Conservation (phyloP, 1,140 invertebrate genomes). For the Ips typographus region DNA sequence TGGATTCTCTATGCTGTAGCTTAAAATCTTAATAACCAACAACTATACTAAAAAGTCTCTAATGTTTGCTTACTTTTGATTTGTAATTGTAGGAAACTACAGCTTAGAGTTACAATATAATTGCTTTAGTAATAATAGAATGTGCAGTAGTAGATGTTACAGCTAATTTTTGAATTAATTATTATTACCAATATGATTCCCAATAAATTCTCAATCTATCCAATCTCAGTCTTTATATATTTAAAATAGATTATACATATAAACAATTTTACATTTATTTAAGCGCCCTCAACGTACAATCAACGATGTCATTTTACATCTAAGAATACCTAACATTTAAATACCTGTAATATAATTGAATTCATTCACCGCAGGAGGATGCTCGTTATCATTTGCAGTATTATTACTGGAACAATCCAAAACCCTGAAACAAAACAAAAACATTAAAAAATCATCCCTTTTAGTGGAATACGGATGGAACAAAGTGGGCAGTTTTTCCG, state of each 20-base stretch:
- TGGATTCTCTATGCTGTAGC: no score
- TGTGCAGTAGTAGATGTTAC: not conserved
- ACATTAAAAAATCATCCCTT: not conserved
- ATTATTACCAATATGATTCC: constrained; percentile 9
- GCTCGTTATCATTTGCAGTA: constrained; percentile 33
- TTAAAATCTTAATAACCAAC: no score
- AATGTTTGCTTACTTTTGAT: no score
- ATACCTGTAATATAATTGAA: constrained; percentile 31
- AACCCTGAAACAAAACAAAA: constrained; percentile 38
- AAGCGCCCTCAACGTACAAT: constrained; percentile 42
- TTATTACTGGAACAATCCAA: constrained; percentile 23
- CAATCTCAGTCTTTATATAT: constrained; percentile 45
- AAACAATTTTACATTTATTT: constrained; percentile 46
- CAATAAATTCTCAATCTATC: constrained; percentile 38
- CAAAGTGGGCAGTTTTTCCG: constrained; percentile 32
- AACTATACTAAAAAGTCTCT: no score
- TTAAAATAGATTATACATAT: constrained; percentile 48
- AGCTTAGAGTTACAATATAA: no score
- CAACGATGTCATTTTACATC: constrained; percentile 26
- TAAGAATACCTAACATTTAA: constrained; percentile 35
- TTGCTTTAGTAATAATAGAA: no score
- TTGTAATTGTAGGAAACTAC: no score
- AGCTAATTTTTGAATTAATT: constrained; percentile 6
- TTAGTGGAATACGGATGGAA: constrained; percentile 5
- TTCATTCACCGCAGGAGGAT: constrained; percentile 41